These are phyloP conservation scores for Drosophila kohkoa DNA, from an alignment of 1,140 invertebrate genomes.

Conservation along the genomic window DNA sequence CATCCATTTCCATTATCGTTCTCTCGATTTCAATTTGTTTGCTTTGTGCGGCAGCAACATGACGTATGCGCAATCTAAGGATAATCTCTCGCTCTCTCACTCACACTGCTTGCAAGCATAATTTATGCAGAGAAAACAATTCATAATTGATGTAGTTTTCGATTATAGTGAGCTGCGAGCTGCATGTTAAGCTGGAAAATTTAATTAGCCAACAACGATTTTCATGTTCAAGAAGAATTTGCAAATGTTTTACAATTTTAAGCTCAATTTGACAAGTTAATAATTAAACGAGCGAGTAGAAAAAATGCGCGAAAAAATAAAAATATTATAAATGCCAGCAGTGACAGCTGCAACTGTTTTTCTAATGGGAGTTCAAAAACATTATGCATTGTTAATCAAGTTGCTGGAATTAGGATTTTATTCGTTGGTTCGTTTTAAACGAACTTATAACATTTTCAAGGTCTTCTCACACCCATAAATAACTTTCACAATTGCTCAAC, in stretches of 20 bases:
- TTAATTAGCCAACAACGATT: too few species aligned
- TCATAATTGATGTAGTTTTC: constrained; percentile 3
- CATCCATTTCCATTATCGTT: neutral
- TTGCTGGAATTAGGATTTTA: neutral
- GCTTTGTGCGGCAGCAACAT: neutral
- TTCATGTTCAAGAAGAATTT: too few species aligned
- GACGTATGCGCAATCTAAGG: constrained; percentile 28
- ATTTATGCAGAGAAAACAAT: neutral
- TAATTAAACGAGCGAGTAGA: too few species aligned
- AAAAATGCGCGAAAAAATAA: too few species aligned
- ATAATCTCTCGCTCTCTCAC: neutral
- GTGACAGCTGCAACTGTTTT: too few species aligned
- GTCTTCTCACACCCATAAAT: neutral
- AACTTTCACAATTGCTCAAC: constrained; percentile 50
- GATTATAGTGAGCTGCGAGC: neutral
- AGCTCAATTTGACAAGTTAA: too few species aligned
- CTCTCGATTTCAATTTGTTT: neutral
- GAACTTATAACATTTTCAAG: constrained; percentile 9
- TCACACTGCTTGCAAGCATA: constrained; percentile 1
- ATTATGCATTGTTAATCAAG: neutral
- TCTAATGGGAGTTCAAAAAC: too few species aligned
- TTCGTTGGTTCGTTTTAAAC: neutral
- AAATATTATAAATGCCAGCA: too few species aligned
- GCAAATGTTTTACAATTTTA: too few species aligned
- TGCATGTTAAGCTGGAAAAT: too few species aligned